Conservation (phyloP, 2,888 invertebrate genomes). For the Cremastobaeus sp. region DNA sequence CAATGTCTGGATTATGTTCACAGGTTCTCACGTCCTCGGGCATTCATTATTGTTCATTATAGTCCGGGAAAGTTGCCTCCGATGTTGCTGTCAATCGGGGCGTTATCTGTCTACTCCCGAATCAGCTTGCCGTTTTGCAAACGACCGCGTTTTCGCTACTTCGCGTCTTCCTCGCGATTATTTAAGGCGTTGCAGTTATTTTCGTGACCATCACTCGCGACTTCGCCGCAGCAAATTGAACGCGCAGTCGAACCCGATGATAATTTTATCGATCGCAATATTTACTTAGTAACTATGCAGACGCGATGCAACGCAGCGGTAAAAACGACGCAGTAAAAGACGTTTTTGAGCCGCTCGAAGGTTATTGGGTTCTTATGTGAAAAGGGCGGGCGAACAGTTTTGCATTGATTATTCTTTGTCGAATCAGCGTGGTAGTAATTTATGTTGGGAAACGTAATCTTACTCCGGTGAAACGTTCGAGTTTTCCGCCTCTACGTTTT, state of each 20-base stretch:
- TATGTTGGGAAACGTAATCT: no score
- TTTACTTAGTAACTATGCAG: no score
- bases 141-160: slow-evolving; percentile 1
- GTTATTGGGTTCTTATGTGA: no score
- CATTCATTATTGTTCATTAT: slow-evolving; percentile 28
- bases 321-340: no score
- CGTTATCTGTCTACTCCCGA: slow-evolving; percentile 29
- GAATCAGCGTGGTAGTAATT: no score
- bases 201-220: slow-evolving; percentile 19
- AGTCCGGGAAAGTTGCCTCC: slow-evolving; percentile 10
- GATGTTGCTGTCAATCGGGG: slow-evolving; percentile 16
- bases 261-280: slow-evolving; percentile 12
- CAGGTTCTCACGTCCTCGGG: slow-evolving; percentile 36
- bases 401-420: no score
- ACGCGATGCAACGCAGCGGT: no score
- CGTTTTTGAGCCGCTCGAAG: no score
- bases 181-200: slow-evolving; percentile 27
- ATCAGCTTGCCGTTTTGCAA: background rate
- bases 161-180: slow-evolving; percentile 17
- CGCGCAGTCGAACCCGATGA: slow-evolving; percentile 17
- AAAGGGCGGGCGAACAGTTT: no score
- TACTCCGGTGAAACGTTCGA: no score
- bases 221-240: slow-evolving; percentile 6
- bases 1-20: slow-evolving; percentile 6
- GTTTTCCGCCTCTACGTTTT: no score